Evolutionary conservation across 1,140 invertebrate genomes (phyloP).

Genomic region (Lepidurus arcticus): DNA sequence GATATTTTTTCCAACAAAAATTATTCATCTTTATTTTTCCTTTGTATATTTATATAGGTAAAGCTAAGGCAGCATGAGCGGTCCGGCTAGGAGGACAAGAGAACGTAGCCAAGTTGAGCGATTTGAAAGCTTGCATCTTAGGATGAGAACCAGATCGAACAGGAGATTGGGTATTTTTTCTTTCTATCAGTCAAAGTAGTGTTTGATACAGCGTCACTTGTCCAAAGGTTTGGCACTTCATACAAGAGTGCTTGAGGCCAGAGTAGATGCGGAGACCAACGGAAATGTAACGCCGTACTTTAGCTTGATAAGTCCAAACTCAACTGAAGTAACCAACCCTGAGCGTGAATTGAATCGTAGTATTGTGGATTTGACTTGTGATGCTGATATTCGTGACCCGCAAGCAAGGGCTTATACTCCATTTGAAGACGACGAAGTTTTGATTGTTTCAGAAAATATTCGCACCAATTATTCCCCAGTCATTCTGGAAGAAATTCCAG

Average conservation of each 20-base stretch:
- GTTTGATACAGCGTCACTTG: no score
- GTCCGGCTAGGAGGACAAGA: neutral
- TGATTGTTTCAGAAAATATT: neutral
- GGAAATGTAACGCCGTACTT: neutral
- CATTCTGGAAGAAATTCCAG: neutral
- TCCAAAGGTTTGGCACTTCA: neutral
- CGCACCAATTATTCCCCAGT: neutral
- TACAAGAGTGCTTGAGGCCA: neutral
- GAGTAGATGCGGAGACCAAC: neutral
- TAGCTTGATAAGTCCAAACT: neutral
- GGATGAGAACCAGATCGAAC: neutral
- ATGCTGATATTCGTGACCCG: neutral
- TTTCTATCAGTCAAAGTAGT: neutral
- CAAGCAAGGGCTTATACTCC: neutral
- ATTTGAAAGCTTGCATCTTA: neutral
- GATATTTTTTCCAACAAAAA: neutral
- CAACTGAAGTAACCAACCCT: neutral
- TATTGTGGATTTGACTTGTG: conserved; percentile 4
- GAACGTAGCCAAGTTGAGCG: neutral
- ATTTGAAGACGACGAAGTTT: neutral
- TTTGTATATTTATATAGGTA: neutral
- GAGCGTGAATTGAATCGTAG: neutral
- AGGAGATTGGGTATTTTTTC: neutral
- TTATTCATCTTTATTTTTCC: neutral
- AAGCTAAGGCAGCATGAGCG: neutral